Evolutionary conservation across 2,797 vertebrate species (phyloP).

Genomic region (Pagetopsis macropterus): DNA sequence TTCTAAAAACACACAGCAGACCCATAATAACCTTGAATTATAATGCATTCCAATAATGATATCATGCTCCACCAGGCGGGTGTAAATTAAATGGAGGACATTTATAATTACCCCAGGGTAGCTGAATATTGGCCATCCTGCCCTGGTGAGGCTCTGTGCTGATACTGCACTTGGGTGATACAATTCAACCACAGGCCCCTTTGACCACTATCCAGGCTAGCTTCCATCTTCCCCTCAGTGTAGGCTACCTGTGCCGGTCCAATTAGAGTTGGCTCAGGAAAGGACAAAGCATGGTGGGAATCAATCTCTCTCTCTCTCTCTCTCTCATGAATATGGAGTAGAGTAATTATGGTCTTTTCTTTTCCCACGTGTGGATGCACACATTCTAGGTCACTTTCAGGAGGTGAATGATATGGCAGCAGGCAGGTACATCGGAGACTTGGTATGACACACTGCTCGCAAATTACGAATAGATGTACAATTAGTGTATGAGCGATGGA

Average conservation of each 20-base stretch:
- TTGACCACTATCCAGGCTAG: constrained; percentile 75
- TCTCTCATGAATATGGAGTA: constrained; percentile 74
- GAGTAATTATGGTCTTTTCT: constrained; percentile 67
- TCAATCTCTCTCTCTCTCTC: no score
- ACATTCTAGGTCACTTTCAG: constrained; percentile 54
- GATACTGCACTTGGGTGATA: constrained; percentile 73
- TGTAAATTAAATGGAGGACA: constrained; percentile 72
- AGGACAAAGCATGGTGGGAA: constrained; percentile 57
- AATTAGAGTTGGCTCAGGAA: constrained; percentile 66
- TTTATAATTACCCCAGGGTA: constrained; percentile 78
- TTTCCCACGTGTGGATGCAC: constrained; percentile 30
- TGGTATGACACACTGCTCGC: neutral
- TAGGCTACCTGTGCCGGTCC: constrained; percentile 62
- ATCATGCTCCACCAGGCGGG: constrained; percentile 73
- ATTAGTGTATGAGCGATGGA: neutral
- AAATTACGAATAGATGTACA: neutral
- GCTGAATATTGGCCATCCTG: constrained; percentile 69
- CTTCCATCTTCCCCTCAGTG: constrained; percentile 43
- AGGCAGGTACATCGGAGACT: constrained; percentile 2
- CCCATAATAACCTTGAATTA: constrained; percentile 74
- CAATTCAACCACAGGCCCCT: constrained; percentile 74
- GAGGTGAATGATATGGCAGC: constrained; percentile 35
- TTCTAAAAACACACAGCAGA: constrained; percentile 59
- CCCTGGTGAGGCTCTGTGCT: constrained; percentile 61
- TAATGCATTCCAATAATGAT: constrained; percentile 75